A percentile compares a stretch with the other conserved stretches of the same genome.
Conservation (phyloP, 2,797 vertebrate species). For the Ciconia nigra region DNA sequence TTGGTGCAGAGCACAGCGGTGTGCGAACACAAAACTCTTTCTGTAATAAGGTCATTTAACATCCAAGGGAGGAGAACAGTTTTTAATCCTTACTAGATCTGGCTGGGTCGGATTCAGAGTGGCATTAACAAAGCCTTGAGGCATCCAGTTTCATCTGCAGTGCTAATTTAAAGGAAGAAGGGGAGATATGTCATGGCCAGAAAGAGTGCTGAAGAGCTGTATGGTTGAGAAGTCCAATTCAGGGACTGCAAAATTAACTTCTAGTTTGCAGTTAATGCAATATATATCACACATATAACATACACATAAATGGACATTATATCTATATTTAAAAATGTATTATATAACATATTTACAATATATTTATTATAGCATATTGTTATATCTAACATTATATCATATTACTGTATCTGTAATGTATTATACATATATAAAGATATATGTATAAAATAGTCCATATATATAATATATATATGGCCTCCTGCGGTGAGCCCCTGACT, state of each 20-base stretch:
- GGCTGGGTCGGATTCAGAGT: neutral
- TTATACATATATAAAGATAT: no score
- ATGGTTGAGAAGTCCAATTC: fast-evolving
- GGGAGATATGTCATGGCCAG: neutral
- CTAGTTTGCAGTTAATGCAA: neutral
- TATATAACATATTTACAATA: neutral
- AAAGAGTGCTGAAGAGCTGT: no score
- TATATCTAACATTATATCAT: neutral
- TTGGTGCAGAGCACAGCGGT: neutral
- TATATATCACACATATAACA: neutral
- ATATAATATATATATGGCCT: neutral
- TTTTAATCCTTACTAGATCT: neutral
- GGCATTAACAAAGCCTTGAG: neutral
- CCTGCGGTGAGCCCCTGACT: neutral
- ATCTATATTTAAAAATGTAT: neutral
- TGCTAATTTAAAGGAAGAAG: neutral
- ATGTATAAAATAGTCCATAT: neutral
- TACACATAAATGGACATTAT: fast-evolving
- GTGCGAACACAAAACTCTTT: neutral
- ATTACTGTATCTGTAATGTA: neutral
- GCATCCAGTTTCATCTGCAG: neutral
- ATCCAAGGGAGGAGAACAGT: neutral
- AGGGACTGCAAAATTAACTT: neutral
- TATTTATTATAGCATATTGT: neutral
- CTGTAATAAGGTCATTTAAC: neutral